These are phyloP conservation scores for Petroica traversi DNA, from an alignment of 2,113 vertebrate genomes.

Conservation along the genomic window DNA sequence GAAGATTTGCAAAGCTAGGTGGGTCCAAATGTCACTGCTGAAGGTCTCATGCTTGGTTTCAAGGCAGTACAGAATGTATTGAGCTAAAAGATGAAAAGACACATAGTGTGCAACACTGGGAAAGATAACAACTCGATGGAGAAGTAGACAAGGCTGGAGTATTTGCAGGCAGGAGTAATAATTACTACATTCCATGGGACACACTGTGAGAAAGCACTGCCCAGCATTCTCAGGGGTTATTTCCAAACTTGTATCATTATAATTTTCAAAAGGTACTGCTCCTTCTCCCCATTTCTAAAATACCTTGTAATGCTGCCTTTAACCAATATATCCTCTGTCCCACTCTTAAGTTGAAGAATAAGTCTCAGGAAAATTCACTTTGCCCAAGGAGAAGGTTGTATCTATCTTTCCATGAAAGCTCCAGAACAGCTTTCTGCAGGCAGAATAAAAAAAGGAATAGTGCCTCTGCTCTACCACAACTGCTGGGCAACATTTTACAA, in stretches of 20 bases:
- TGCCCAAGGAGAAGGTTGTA: not conserved
- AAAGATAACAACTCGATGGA: not conserved
- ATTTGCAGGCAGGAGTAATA: not conserved
- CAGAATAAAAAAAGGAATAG: not conserved
- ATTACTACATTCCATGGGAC: not conserved
- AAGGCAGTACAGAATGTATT: not conserved
- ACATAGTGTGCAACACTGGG: not conserved
- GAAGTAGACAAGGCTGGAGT: not conserved
- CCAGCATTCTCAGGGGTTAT: not conserved
- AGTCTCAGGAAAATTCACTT: not conserved
- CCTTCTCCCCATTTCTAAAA: not conserved
- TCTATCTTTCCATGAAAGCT: not conserved
- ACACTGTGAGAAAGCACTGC: not conserved
- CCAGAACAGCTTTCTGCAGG: not conserved
- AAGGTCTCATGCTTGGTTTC: conserved; percentile 14
- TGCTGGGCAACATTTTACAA: conserved; percentile 8
- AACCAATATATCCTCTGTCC: not conserved
- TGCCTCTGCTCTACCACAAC: not conserved
- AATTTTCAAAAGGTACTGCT: not conserved
- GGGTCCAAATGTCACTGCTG: conserved; percentile 21
- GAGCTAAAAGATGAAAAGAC: conserved; percentile 5
- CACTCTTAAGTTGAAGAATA: not conserved
- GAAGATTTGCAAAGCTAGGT: not conserved
- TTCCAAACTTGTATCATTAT: not conserved
- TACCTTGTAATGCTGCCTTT: not conserved